phyloP scores from a whole-genome alignment of 2,888 invertebrate genomes.

The Drosophila colorata region DNA sequence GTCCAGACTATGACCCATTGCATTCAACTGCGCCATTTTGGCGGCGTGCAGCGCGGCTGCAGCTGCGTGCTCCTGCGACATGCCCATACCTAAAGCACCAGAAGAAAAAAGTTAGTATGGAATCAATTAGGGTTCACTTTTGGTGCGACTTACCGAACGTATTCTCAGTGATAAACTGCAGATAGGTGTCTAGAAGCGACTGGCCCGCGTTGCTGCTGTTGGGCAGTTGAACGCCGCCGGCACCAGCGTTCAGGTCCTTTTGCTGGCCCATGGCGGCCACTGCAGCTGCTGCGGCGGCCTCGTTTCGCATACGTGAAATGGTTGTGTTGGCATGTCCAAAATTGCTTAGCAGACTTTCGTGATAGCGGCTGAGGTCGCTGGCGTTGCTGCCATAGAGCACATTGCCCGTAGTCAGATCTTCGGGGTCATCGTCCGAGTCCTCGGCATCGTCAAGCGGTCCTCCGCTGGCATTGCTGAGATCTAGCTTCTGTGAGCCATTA shows the following conservation, averaged over 20 bases:
- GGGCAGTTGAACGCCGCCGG: conserved; percentile 89
- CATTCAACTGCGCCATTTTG: conserved; percentile 92
- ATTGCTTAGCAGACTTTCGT: conserved; percentile 83
- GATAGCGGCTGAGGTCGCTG: conserved; percentile 83
- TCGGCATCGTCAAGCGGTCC: conserved; percentile 89
- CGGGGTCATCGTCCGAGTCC: conserved; percentile 91
- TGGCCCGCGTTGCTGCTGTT: conserved; percentile 89
- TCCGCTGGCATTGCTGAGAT: conserved; percentile 88
- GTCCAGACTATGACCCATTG: conserved; percentile 87
- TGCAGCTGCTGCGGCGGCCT: conserved; percentile 85
- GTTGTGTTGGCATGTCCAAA: conserved; percentile 88
- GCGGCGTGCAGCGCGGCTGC: conserved; percentile 92
- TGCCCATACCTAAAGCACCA: conserved; percentile 86
- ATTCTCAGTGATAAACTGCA: conserved; percentile 95
- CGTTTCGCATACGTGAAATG: conserved; percentile 88
- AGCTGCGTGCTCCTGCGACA: conserved; percentile 89
- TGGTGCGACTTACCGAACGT: conserved; percentile 87
- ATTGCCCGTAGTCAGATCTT: conserved; percentile 90
- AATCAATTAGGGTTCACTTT: background rate
- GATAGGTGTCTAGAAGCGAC: conserved; percentile 93
- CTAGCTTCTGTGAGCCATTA: conserved; percentile 86
- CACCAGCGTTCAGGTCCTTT: conserved; percentile 86
- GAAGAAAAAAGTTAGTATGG: background rate
- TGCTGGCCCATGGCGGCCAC: conserved; percentile 81
- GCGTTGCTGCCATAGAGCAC: conserved; percentile 71